Conservation (phyloP, 2,888 invertebrate genomes). For the Drosophila colorata region DNA sequence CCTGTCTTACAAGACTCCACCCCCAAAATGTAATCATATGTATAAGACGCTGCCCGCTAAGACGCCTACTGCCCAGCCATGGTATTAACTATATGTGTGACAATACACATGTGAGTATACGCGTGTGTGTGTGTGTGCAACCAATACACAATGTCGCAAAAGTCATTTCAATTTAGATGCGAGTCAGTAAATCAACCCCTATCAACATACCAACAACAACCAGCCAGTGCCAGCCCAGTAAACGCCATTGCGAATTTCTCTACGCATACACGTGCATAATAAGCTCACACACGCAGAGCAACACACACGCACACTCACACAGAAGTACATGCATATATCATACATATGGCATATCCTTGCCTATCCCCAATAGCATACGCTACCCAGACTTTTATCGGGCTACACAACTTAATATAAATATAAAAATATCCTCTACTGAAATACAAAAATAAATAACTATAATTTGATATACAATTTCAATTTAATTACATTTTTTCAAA, state of each 20-base stretch:
- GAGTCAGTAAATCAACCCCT: constrained; percentile 86
- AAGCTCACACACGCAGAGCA: constrained; percentile 11
- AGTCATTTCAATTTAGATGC: constrained; percentile 84
- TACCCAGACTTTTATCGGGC: background rate
- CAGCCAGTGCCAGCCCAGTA: constrained; percentile 67
- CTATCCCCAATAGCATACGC: constrained; percentile 13
- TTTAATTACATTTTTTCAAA: too few species aligned
- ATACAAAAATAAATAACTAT: too few species aligned
- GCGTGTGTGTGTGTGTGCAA: constrained; percentile 50
- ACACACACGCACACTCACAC: constrained; percentile 1
- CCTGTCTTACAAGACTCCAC: constrained; percentile 72
- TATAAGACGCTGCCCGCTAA: constrained; percentile 55
- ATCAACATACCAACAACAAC: constrained; percentile 80
- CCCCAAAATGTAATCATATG: constrained; percentile 55
- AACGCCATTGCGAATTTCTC: constrained; percentile 71
- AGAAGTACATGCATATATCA: constrained; percentile 16
- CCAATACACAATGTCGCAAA: constrained; percentile 78
- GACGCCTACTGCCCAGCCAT: constrained; percentile 6
- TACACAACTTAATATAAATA: background rate
- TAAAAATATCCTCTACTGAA: background rate
- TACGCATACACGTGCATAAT: constrained; percentile 31
- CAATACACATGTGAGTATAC: constrained; percentile 1
- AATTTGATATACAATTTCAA: too few species aligned
- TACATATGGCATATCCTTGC: constrained; percentile 36
- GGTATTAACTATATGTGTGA: constrained; percentile 5